Evolutionary conservation across 2,888 invertebrate species (phyloP).

Genomic region (Drosophila neonasuta): DNA sequence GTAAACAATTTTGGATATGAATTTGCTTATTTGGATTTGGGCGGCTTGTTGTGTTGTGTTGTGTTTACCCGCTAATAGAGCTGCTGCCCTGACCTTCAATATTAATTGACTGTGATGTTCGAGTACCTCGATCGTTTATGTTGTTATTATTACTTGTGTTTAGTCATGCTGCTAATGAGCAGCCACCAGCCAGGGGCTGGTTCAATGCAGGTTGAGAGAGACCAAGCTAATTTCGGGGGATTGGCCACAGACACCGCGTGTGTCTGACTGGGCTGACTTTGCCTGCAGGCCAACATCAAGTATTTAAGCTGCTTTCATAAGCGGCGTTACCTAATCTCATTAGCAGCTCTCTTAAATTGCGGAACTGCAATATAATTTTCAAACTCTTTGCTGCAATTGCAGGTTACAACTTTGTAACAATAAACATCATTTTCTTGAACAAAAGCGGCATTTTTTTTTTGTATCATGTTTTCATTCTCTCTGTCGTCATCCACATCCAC

Average conservation of each 20-base stretch:
- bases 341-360: conserved; percentile 47
- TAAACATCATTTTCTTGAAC: conserved; percentile 55
- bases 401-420: conserved; percentile 41
- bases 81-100: conserved; percentile 67
- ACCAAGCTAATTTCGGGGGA: conserved; percentile 32
- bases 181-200: conserved; percentile 57
- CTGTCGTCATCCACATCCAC: conserved; percentile 9
- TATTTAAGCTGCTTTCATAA: conserved; percentile 44
- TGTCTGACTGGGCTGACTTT: conserved; percentile 12
- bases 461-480: conserved; percentile 55
- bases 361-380: conserved; percentile 65
- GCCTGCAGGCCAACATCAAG: conserved; percentile 32
- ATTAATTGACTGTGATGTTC: conserved; percentile 62
- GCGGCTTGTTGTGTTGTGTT: conserved; percentile 28
- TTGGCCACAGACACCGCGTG: conserved; percentile 50
- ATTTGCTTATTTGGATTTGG: conserved; percentile 19
- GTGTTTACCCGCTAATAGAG: conserved; percentile 57
- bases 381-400: conserved; percentile 26
- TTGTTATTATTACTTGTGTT: conserved; percentile 50
- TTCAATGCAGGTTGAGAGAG: conserved; percentile 38
- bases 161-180: conserved; percentile 68
- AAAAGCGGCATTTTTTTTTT: conserved; percentile 14
- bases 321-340: conserved; percentile 62
- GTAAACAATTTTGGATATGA: conserved; percentile 51
- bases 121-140: conserved; percentile 51